A percentile compares a stretch with the other conserved stretches of the same genome.
Conservation (phyloP, 64 coral and sea anemone genomes). For the Montipora capricornis region DNA sequence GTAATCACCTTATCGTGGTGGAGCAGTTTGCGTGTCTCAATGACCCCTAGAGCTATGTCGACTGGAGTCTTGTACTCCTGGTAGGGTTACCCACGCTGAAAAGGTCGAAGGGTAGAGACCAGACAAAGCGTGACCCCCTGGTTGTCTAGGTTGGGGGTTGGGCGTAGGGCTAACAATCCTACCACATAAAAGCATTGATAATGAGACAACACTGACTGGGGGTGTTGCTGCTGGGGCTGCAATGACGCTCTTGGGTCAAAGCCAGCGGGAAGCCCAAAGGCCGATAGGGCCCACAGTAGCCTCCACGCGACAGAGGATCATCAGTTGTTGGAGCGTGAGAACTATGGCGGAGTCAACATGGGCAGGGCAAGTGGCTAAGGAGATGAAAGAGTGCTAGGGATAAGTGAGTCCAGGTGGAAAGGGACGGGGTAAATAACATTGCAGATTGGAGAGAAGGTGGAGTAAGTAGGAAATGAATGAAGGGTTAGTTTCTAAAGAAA, state of each 20-base stretch:
- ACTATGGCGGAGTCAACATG: conserved; percentile 8
- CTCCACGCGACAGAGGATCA: background rate
- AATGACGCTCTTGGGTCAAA: conserved; percentile 14
- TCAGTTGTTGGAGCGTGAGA: conserved; percentile 15
- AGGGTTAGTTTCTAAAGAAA: too few species aligned
- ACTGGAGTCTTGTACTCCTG: too few species aligned
- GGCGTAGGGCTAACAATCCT: background rate
- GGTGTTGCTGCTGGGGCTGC: background rate
- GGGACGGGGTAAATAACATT: background rate
- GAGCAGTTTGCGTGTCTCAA: too few species aligned
- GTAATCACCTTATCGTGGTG: too few species aligned
- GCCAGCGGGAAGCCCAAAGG: background rate
- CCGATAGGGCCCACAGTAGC: conserved; percentile 7
- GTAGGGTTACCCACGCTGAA: too few species aligned
- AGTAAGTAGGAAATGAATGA: background rate
- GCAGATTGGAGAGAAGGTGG: background rate
- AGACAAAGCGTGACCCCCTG: background rate
- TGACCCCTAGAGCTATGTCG: too few species aligned
- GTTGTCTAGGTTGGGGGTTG: conserved; percentile 39
- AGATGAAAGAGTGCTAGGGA: conserved; percentile 41
- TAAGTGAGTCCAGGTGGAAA: background rate
- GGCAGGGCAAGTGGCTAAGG: conserved; percentile 17
- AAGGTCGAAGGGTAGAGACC: conserved; percentile 41
- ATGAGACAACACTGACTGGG: background rate
- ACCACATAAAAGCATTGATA: background rate